Evolutionary conservation across 2,888 invertebrate species (phyloP).

Genomic region (Apantesis nais): DNA sequence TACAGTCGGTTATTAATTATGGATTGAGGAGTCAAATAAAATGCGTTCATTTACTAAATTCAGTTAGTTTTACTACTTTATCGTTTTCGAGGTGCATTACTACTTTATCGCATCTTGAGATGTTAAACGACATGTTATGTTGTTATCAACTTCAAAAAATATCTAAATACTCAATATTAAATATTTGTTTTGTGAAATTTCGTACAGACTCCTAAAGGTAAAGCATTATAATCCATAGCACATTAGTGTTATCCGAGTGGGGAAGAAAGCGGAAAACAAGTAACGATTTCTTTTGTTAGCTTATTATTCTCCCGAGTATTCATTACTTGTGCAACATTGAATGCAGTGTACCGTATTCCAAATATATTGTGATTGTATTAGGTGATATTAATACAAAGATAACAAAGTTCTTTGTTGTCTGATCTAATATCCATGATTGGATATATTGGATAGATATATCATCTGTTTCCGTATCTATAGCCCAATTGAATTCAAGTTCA

Average conservation of each 20-base stretch:
- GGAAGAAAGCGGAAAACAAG: conserved; percentile 79
- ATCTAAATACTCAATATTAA: too few relatives aligned
- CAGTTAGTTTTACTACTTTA: too few relatives aligned
- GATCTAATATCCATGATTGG: not conserved
- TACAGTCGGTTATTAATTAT: too few relatives aligned
- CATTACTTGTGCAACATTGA: conserved; percentile 73
- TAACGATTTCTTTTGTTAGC: conserved; percentile 83
- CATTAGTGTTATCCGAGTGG: conserved; percentile 78
- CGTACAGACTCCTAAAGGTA: conserved; percentile 50
- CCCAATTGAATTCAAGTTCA: too few relatives aligned
- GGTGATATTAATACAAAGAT: conserved; percentile 28
- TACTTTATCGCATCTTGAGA: too few relatives aligned
- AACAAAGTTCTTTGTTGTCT: conserved; percentile 1
- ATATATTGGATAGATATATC: too few relatives aligned
- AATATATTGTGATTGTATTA: conserved; percentile 47
- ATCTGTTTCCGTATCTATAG: too few relatives aligned
- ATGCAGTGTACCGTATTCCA: conserved; percentile 35
- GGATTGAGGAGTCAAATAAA: too few relatives aligned
- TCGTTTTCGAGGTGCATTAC: too few relatives aligned
- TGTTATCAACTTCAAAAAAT: too few relatives aligned
- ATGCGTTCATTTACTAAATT: too few relatives aligned
- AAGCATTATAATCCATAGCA: conserved; percentile 62
- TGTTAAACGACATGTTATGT: too few relatives aligned
- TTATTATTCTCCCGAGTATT: conserved; percentile 81
- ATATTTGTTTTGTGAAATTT: not conserved